These are phyloP conservation scores for Agriopis marginaria DNA, from an alignment of 2,888 invertebrate genomes.

Conservation along the genomic window DNA sequence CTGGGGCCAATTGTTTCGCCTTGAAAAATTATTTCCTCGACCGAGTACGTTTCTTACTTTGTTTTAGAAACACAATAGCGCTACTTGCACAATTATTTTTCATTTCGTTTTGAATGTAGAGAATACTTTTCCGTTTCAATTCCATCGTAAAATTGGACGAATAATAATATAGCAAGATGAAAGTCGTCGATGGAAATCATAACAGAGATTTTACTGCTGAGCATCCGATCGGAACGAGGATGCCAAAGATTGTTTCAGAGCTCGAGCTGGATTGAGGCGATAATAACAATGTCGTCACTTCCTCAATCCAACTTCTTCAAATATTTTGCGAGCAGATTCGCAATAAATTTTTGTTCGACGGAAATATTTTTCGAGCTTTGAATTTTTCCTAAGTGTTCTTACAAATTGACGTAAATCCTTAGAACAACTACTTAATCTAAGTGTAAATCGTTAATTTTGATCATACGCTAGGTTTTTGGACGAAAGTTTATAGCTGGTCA, in stretches of 20 bases:
- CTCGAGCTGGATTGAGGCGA: conserved; percentile 73
- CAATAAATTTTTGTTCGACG: conserved; percentile 70
- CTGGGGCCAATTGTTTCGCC: conserved; percentile 73
- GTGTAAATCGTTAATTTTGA: too few species aligned
- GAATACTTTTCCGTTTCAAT: conserved; percentile 41
- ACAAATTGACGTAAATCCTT: too few species aligned
- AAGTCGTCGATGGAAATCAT: conserved; percentile 71
- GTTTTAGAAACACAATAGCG: conserved; percentile 50
- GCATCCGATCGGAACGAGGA: conserved; percentile 68
- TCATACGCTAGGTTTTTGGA: too few species aligned
- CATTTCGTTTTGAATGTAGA: conserved; percentile 35
- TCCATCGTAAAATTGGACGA: conserved; percentile 53
- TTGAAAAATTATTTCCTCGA: conserved; percentile 61
- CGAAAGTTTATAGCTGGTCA: too few species aligned
- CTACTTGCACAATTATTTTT: conserved; percentile 44
- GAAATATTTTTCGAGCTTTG: conserved; percentile 39
- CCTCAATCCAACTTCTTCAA: conserved; percentile 81
- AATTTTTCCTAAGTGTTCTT: conserved; percentile 33
- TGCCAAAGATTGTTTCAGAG: conserved; percentile 77
- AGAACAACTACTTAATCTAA: too few species aligned
- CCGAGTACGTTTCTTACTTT: conserved; percentile 54
- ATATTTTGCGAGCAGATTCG: conserved; percentile 72
- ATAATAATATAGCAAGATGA: conserved; percentile 67
- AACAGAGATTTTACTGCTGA: conserved; percentile 75
- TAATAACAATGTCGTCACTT: conserved; percentile 84